Evolutionary conservation across 2,888 invertebrate genomes (phyloP).

Genomic region (Drosophila melanosoma): DNA sequence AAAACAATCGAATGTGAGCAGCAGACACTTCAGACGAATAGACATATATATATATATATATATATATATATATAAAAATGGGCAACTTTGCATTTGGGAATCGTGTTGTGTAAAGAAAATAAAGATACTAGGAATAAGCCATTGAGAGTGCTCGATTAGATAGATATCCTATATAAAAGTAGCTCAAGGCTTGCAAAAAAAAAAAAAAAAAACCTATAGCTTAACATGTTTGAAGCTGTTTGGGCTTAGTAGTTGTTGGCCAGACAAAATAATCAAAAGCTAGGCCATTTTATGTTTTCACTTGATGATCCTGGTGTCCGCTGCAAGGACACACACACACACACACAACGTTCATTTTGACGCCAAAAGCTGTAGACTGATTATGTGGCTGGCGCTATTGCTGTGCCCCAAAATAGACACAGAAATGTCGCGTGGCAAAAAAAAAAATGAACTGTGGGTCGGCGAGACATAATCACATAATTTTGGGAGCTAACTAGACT

Average conservation of each 20-base stretch:
- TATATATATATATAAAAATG: neutral
- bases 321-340: neutral
- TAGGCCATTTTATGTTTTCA: constrained; percentile 29
- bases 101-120: constrained; percentile 10
- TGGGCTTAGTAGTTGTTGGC: constrained; percentile 30
- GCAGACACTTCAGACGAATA: constrained; percentile 11
- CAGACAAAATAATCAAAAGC: constrained; percentile 41
- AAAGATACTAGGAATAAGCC: neutral
- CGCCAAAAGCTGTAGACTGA: constrained; percentile 29
- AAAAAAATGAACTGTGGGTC: constrained; percentile 1
- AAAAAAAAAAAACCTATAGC: constrained; percentile 15
- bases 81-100: constrained; percentile 35
- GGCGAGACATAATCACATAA: neutral
- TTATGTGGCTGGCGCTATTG: constrained; percentile 33
- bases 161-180: neutral
- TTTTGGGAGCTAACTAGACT: neutral
- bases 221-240: constrained; percentile 8
- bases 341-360: constrained; percentile 7
- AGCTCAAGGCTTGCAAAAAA: neutral
- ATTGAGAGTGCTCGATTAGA: neutral
- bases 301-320: constrained; percentile 16
- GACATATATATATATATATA: neutral
- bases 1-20: constrained; percentile 56
- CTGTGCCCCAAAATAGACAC: constrained; percentile 59
- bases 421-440: constrained; percentile 2